Percentiles rank a stretch among this genome's conserved stretches.
These are phyloP conservation scores for Emydocephalus ijimae DNA, from an alignment of 2,113 vertebrate species.

Conservation along the genomic window DNA sequence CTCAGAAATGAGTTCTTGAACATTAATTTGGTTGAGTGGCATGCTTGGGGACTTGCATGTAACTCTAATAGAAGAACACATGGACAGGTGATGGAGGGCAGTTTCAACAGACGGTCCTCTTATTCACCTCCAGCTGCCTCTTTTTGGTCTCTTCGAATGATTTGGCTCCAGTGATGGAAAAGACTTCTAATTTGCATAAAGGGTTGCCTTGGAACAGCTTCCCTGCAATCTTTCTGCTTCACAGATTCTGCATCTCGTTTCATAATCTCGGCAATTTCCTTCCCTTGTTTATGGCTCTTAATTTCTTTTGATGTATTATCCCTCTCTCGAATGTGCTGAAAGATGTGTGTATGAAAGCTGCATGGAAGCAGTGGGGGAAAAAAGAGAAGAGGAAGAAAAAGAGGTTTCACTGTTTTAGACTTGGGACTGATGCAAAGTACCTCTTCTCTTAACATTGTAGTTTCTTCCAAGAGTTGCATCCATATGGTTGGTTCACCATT, in stretches of 20 bases:
- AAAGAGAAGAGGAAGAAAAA: background rate
- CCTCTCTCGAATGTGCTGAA: conserved; percentile 3
- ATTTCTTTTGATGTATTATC: background rate
- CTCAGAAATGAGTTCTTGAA: conserved; percentile 18
- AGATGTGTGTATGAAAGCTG: background rate
- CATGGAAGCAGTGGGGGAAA: background rate
- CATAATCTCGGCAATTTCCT: background rate
- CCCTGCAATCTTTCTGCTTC: conserved; percentile 29
- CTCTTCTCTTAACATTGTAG: background rate
- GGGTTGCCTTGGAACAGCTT: conserved; percentile 1
- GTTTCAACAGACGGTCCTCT: background rate
- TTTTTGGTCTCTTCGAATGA: background rate
- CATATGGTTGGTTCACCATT: background rate
- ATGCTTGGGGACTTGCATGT: conserved; percentile 7
- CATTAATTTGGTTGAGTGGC: conserved; percentile 23
- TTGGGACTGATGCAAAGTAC: background rate
- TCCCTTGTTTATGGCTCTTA: conserved; percentile 16
- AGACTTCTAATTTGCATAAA: conserved; percentile 31
- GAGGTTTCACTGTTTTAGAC: background rate
- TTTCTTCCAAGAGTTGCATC: background rate
- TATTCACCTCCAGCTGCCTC: conserved; percentile 32
- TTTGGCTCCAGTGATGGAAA: conserved; percentile 33
- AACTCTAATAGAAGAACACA: conserved; percentile 26
- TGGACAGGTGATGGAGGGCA: background rate
- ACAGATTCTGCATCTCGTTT: conserved; percentile 29